Base-by-base conservation (phyloP, 2,888 invertebrate species). In the Hololepta plana region DNA sequence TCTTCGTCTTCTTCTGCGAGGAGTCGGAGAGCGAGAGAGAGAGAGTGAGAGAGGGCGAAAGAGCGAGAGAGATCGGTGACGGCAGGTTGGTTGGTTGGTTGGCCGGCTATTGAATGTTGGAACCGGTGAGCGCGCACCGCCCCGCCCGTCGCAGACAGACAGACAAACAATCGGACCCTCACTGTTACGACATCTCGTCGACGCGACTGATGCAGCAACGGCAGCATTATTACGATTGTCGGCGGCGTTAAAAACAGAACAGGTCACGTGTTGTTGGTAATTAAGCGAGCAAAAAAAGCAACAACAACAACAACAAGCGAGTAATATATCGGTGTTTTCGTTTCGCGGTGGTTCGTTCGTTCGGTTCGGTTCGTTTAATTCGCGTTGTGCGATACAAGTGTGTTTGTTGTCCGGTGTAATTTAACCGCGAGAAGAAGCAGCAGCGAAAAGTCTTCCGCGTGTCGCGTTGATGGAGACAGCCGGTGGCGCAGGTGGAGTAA, bases 391-490 rank as follows among this genome's bases (percentile, higher is more conserved):
- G 32, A 15, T 22, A 23, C 24, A 29, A n/a, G 29, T 32, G 32
- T 28, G n/a, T n/a, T n/a, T n/a, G n/a, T n/a, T n/a, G n/a, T n/a
- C n/a, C n/a, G n/a, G n/a, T n/a, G n/a, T 26, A 15, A 27, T 29
- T 29, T 32, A 20, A 24, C 20, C 17, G 27, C 26, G 11, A 9
- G 16, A 15, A 30, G 27, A 26, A 23, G 10, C 14, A 5, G 15
- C 12, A 15, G 9, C 8, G 2, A 27, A 14, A 24, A 12, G 11
- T 7, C 3, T 19, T 13, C 34, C 33, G 14, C 23, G 29, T 27
- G 28, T 24, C 35, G 38, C 37, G 42, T 51, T 51, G 49, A 64
- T 65, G 64, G 64, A 66, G 49, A 48, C 41, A 49, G 57, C 62
- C 47, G 60, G 57, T n/a, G n/a, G n/a, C n/a, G n/a, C n/a, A n/a